These are phyloP conservation scores for Meghimatium bilineatum DNA, from an alignment of 2,888 invertebrate species.

Conservation along the genomic window DNA sequence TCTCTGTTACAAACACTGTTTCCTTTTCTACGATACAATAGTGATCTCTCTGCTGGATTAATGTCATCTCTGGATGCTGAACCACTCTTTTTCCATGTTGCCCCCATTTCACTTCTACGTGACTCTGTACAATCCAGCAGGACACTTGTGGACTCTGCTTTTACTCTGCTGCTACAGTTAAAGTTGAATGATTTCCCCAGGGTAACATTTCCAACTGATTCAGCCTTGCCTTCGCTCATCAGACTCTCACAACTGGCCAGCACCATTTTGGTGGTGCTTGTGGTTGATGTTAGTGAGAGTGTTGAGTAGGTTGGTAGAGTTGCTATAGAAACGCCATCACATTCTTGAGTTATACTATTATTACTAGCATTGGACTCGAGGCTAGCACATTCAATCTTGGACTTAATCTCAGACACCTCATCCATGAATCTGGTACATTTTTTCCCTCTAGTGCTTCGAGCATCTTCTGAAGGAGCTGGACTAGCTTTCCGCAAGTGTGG, in stretches of 20 bases:
- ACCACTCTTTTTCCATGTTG: slow-evolving; percentile 22
- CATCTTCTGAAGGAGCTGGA: slow-evolving; percentile 44
- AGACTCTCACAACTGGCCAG: slow-evolving; percentile 41
- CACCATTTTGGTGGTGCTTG: neutral
- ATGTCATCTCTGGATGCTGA: slow-evolving; percentile 19
- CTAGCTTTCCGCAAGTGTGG: slow-evolving; percentile 42
- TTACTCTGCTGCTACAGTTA: slow-evolving; percentile 8
- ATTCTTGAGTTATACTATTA: slow-evolving; percentile 9
- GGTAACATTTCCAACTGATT: neutral
- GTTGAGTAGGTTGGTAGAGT: slow-evolving; percentile 11
- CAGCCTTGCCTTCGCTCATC: slow-evolving; percentile 34
- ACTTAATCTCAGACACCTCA: slow-evolving; percentile 44
- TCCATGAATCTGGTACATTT: slow-evolving; percentile 50
- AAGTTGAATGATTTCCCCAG: neutral
- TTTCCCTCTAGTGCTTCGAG: slow-evolving; percentile 38
- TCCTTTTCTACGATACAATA: slow-evolving; percentile 18
- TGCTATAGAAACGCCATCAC: slow-evolving; percentile 11
- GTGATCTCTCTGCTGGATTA: slow-evolving; percentile 12
- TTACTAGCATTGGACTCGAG: slow-evolving; percentile 37
- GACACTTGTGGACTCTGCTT: slow-evolving; percentile 47
- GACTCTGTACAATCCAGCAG: slow-evolving; percentile 40
- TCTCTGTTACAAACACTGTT: slow-evolving; percentile 24
- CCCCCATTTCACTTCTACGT: slow-evolving; percentile 41
- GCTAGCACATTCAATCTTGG: slow-evolving; percentile 28
- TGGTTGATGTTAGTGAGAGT: neutral